phyloP scores from a whole-genome alignment of 2,113 vertebrate genomes.

The Coryphaenoides rupestris region DNA sequence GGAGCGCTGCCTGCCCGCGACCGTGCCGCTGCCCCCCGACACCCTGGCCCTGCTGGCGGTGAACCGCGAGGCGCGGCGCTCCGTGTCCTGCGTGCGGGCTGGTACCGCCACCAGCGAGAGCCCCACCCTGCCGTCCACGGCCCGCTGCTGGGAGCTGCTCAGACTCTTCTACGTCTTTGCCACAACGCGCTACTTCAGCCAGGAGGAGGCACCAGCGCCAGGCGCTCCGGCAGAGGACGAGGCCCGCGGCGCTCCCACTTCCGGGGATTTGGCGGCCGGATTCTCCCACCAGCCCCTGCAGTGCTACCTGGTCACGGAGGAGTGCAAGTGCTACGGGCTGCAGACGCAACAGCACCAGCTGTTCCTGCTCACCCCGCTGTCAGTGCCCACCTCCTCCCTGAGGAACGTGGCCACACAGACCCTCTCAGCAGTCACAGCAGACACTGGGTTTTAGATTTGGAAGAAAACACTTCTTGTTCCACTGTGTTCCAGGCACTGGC shows the following conservation, averaged over 20 bases:
- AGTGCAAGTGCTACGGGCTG: conserved; percentile 76
- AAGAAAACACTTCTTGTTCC: conserved; percentile 1
- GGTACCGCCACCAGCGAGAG: not conserved
- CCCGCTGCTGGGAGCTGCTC: conserved; percentile 74
- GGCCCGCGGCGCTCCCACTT: conserved; percentile 3
- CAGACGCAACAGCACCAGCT: conserved; percentile 79
- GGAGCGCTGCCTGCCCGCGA: conserved; percentile 65
- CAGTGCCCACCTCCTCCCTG: conserved; percentile 80
- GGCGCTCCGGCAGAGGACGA: conserved; percentile 36
- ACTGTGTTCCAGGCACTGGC: not conserved
- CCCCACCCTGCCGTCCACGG: conserved; percentile 41
- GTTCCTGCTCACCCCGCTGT: conserved; percentile 71
- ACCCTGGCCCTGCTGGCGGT: conserved; percentile 81
- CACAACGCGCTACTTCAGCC: conserved; percentile 72
- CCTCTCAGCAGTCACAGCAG: conserved; percentile 59
- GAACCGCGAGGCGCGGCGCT: conserved; percentile 78
- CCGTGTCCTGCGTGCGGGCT: conserved; percentile 69
- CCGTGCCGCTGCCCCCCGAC: conserved; percentile 69
- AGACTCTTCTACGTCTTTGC: conserved; percentile 80
- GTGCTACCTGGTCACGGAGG: conserved; percentile 76
- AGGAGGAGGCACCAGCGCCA: conserved; percentile 60
- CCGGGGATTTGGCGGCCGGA: conserved; percentile 74
- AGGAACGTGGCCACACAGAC: conserved; percentile 74
- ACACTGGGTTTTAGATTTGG: conserved; percentile 73
- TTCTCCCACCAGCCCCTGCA: conserved; percentile 70